Conservation (phyloP, 2,113 vertebrate genomes). For the Rousettus leschenaultii region DNA sequence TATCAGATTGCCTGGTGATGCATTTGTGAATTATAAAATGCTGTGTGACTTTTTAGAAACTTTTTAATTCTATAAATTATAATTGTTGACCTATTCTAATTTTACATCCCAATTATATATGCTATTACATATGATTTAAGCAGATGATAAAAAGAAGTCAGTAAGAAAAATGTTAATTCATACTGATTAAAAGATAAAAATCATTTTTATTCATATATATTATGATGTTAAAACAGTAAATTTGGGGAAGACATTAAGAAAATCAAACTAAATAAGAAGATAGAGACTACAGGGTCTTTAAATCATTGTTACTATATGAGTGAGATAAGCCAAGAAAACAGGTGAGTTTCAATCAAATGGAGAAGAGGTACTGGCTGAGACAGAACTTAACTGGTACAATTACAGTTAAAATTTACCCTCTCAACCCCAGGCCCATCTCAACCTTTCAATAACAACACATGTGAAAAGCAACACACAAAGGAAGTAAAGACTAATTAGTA, state of each 20-base stretch:
- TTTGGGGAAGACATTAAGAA: neutral
- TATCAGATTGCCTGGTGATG: neutral
- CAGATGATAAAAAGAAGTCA: neutral
- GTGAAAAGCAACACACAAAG: neutral
- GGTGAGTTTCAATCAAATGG: neutral
- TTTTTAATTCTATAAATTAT: neutral
- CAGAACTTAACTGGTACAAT: neutral
- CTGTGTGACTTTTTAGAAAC: neutral
- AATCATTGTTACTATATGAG: neutral
- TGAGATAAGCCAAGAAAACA: neutral
- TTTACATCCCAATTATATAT: neutral
- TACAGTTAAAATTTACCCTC: neutral
- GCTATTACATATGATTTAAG: neutral
- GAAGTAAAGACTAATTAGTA: neutral
- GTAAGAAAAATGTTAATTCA: neutral
- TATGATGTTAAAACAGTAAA: neutral
- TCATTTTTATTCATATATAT: neutral
- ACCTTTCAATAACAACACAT: neutral
- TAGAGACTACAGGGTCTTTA: neutral
- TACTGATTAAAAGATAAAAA: neutral
- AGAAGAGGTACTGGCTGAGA: neutral
- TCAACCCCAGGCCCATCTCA: neutral
- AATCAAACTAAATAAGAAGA: neutral
- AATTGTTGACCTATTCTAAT: neutral
- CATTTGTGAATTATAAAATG: neutral